phyloP scores from a whole-genome alignment of 1,140 invertebrate species.

The Drepana arcuata region DNA sequence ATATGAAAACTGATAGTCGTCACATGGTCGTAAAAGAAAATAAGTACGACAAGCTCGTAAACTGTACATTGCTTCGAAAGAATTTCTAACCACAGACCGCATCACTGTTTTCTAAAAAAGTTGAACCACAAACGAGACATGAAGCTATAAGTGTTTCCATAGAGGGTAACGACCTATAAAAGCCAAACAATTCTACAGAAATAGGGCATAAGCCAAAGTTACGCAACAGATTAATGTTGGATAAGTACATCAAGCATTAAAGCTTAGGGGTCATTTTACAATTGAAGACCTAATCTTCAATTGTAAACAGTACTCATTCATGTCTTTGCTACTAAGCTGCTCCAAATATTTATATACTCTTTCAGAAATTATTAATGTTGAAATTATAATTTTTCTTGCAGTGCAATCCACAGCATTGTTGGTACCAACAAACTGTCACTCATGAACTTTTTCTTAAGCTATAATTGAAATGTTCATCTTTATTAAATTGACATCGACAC shows the following conservation, averaged over 20 bases:
- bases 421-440: too few species aligned
- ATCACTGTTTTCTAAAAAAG: constrained; percentile 13
- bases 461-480: too few species aligned
- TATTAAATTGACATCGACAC: too few species aligned
- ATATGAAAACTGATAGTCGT: too few species aligned
- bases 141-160: background rate
- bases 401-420: too few species aligned
- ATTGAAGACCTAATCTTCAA: too few species aligned
- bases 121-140: constrained; percentile 5
- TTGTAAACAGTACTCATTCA: background rate
- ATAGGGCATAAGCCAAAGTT: constrained; percentile 2
- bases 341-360: too few species aligned
- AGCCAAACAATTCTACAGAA: constrained; percentile 8
- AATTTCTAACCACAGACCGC: constrained; percentile 20
- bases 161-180: constrained; percentile 11
- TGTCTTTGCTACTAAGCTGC: too few species aligned
- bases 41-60: background rate
- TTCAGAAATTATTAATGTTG: too few species aligned
- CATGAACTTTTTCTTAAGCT: too few species aligned
- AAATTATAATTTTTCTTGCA: too few species aligned
- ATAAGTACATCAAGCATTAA: background rate
- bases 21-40: background rate
- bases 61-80: constrained; percentile 9
- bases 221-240: background rate
- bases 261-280: too few species aligned